Base-by-base conservation (phyloP, 2,113 vertebrate species). In the Chionis minor region DNA sequence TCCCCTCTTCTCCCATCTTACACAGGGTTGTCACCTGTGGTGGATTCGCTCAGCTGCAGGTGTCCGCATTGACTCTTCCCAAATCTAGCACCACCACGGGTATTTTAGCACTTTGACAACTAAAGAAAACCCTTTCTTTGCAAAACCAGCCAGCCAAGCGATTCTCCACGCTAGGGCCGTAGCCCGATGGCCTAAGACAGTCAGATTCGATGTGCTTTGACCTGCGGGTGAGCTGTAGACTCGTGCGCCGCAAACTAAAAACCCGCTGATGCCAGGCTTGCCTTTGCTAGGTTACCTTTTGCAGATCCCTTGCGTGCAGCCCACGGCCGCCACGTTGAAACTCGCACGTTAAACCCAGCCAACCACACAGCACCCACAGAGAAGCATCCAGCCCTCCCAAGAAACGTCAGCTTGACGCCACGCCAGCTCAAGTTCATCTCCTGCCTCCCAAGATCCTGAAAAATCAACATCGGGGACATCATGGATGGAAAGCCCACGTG, bases 361-460 rank as follows among this genome's bases (percentile, higher is more conserved):
- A 33, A 56, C 54, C 47, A 33, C 45, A 12, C 14, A 14, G 42
- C 18, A 33, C 45, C 38, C 3, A 0, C 79, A 52, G 45, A 55
- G n/a, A 24, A 28, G 38, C 49, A 26, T 15, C 54, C 32, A 88
- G 12, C 28, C 65, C 35, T 30, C 28, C 35, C 16, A 16, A 47
- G 40, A 88, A 61, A 71, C 30, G 54, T 33, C 66, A 62, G 30
- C 77, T 49, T 38, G 62, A 32, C 1, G 1, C 35, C 42, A n/a
- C 0, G 0, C 0, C 3, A 84, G 59, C 61, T 51, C 22, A 13
- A 52, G 51, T 27, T 65, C 8, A 3, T 28, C 71, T 23, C 33
- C 33, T 71, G 33, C 45, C n/a, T 52, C 44, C 38, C 3, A 2
- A 45, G 9, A 35, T 30, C 51, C 35, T 0, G 0, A 80, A 74